Conservation (phyloP, 2,113 vertebrate genomes). For the Panthera tigris region DNA sequence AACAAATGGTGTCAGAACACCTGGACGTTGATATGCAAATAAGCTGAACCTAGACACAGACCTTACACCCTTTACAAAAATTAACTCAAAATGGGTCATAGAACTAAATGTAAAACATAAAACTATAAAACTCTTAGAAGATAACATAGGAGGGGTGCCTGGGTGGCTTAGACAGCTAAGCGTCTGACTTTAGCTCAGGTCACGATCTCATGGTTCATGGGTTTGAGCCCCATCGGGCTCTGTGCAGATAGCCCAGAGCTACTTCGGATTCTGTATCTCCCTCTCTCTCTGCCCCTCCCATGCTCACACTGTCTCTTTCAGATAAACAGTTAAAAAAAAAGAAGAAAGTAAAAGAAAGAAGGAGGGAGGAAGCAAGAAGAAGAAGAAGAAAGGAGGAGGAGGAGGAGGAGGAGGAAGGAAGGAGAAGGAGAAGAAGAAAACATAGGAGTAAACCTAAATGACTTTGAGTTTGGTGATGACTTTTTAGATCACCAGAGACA, state of each 20-base stretch:
- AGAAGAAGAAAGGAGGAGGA: neutral
- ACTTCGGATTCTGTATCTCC: no score
- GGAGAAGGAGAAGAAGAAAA: neutral
- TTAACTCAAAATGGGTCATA: neutral
- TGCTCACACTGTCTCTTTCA: no score
- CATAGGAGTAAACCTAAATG: neutral
- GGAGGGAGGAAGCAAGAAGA: no score
- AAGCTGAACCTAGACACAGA: neutral
- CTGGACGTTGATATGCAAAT: neutral
- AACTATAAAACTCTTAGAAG: neutral
- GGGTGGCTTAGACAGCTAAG: no score
- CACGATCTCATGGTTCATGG: no score
- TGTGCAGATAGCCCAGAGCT: no score
- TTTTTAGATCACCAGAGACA: neutral
- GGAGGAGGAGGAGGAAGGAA: no score
- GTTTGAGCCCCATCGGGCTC: no score
- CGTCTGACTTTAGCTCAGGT: no score
- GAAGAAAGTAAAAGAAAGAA: no score
- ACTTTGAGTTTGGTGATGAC: neutral
- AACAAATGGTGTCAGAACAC: neutral
- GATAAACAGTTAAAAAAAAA: no score
- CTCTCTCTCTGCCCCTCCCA: no score
- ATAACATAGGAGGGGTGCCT: neutral
- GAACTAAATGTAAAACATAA: neutral
- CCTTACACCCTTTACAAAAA: neutral